phyloP scores from a whole-genome alignment of 2,113 vertebrate genomes.

The Microcebus jonahi region DNA sequence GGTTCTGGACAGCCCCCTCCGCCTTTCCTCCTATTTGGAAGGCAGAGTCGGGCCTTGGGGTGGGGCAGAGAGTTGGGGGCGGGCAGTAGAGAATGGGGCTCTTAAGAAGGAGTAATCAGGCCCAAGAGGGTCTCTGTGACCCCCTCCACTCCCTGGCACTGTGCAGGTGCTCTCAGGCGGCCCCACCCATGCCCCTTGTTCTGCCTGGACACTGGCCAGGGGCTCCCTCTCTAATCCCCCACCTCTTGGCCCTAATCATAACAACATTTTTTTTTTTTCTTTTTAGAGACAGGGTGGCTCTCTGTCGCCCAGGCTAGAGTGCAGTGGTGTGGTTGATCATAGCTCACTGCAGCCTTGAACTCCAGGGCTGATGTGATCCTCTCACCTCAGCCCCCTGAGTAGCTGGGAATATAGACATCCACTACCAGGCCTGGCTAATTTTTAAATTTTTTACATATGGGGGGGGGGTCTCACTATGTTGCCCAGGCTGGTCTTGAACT shows the following conservation, averaged over 20 bases:
- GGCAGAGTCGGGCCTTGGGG: constrained; percentile 31
- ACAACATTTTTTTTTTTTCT: background rate
- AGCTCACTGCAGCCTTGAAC: too few species aligned
- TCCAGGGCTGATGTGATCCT: too few species aligned
- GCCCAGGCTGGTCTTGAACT: too few species aligned
- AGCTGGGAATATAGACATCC: too few species aligned
- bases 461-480: too few species aligned
- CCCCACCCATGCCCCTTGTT: background rate
- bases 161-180: background rate
- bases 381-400: too few species aligned
- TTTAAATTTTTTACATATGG: too few species aligned
- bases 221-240: background rate
- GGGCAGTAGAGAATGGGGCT: too few species aligned
- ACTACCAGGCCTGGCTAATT: too few species aligned
- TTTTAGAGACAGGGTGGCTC: too few species aligned
- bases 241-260: background rate
- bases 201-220: background rate
- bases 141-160: background rate
- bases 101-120: background rate
- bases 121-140: background rate
- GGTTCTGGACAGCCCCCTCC: constrained; percentile 60
- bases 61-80: background rate
- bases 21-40: constrained; percentile 46
- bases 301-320: too few species aligned
- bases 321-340: too few species aligned